Evolutionary conservation across 2,797 vertebrate genomes (phyloP), one percentile per base, ranked within the genome.

Genomic region (Enteromius unitaeniatus): DNA sequence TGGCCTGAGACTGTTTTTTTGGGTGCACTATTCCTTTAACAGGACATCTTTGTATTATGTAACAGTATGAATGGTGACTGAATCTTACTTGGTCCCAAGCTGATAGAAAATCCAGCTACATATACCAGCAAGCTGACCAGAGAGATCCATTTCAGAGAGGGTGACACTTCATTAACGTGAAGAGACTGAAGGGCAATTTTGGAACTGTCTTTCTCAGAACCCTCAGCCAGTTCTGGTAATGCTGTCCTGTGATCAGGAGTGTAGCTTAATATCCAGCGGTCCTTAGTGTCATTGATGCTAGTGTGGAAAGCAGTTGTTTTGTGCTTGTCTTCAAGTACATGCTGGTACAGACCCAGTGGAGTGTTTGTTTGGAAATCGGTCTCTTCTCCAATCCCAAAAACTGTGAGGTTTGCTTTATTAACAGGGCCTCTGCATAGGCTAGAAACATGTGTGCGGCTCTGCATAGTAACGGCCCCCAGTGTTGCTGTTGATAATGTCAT

Each of bases 21-120:
- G 26, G 9, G 19, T 4, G 11, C 37, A 37, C 31, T 37, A 53
- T 55, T 14, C 28, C 31, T 37, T 53, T 8, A 55, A 68, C 13
- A 26, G 21, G 72, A 53, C 6, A 1, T 65, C 47, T 62, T 49
- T 78, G 42, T 67, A 74, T 47, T 53, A 67, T 13, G 21, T 76
- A 13, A 60, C n/a, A 26, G 23, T 45, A 10, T 60, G 40, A 47
- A 60, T 17, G 4, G 21, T 17, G 13, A 17, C 28, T 67, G 49
- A 74, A 6, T 94, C 97, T 97, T 96, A 99, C 98, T 99, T 93
- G 97, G 97, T 90, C 98, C 98, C 58, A 99, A 95, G 91, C 97
- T 95, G 88, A 98, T 92, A 85, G 98, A 99, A 93, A 98, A 99
- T 65, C 95, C 97, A 82, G 97, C 97, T 74, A 98, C 95, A 73